Conservation (phyloP, 2,888 invertebrate species). For the Dolichomitus sp. region DNA sequence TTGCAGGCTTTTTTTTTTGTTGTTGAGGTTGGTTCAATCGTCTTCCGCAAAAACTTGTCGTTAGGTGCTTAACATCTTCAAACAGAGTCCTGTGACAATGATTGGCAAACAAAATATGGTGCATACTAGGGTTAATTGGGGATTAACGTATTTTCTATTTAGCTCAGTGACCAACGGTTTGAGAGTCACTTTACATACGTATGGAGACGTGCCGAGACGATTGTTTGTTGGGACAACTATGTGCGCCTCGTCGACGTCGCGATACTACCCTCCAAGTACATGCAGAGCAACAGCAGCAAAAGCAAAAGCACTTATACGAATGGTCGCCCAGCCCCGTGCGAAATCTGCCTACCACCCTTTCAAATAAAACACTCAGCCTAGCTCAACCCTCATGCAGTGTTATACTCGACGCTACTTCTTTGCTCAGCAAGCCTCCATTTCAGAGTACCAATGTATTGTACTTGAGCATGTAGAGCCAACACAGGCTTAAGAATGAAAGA, state of each 20-base stretch:
- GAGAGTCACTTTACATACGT: constrained; percentile 33
- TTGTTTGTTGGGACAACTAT: constrained; percentile 59
- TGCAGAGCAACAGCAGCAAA: constrained; percentile 8
- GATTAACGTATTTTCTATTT: neutral
- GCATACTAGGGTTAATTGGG: neutral
- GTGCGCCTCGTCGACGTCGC: constrained; percentile 37
- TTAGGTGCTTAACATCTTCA: neutral
- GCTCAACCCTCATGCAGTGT: constrained; percentile 32
- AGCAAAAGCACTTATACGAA: constrained; percentile 51
- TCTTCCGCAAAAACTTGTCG: neutral
- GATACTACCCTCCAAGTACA: constrained; percentile 9
- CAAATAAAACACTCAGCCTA: constrained; percentile 48
- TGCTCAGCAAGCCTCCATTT: constrained; percentile 23
- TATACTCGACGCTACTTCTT: constrained; percentile 19
- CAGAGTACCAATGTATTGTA: constrained; percentile 26
- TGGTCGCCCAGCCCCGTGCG: constrained; percentile 36
- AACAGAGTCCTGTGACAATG: neutral
- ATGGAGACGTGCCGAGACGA: constrained; percentile 19
- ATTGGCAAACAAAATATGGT: neutral
- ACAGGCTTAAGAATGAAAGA: neutral
- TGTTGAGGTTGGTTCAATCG: neutral
- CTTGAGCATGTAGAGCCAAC: neutral
- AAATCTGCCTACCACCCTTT: constrained; percentile 52
- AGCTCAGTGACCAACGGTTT: constrained; percentile 8
- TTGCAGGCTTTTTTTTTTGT: too few relatives aligned